Conservation (phyloP, 2,113 vertebrate genomes). For the Chloroceryle aenea region DNA sequence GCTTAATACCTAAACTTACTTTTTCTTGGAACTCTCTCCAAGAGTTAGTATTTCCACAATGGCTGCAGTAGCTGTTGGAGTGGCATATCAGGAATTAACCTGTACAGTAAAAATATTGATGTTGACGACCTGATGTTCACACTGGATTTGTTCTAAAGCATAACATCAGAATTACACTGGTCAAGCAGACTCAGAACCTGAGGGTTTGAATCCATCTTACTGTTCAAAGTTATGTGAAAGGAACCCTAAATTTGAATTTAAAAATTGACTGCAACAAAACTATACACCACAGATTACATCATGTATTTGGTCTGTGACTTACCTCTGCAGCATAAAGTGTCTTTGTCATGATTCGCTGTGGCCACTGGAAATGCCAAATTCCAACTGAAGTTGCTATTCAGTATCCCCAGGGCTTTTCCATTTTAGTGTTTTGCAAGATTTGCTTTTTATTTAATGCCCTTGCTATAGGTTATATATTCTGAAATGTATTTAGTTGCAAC, state of each 20-base stretch:
- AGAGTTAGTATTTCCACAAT: not conserved
- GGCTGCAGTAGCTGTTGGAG: not conserved
- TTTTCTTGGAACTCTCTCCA: not conserved
- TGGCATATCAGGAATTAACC: not conserved
- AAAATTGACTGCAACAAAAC: not conserved
- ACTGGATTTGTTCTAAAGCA: not conserved
- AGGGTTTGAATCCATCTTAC: not conserved
- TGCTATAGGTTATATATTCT: not conserved
- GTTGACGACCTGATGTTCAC: not conserved
- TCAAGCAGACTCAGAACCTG: not conserved
- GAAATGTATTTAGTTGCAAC: not conserved
- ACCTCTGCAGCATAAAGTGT: not conserved
- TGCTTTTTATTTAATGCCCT: not conserved
- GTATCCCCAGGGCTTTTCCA: not conserved
- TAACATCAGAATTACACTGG: not conserved
- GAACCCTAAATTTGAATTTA: not conserved
- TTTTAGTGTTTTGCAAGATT: not conserved
- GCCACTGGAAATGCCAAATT: not conserved
- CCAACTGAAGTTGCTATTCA: not conserved
- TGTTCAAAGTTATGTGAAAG: not conserved
- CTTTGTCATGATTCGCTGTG: not conserved
- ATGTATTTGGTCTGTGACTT: not conserved
- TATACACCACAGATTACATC: not conserved
- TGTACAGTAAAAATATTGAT: not conserved
- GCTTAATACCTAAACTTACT: not conserved